Evolutionary conservation across 2,797 vertebrate species (phyloP).

Genomic region (Cossypha polioptera): DNA sequence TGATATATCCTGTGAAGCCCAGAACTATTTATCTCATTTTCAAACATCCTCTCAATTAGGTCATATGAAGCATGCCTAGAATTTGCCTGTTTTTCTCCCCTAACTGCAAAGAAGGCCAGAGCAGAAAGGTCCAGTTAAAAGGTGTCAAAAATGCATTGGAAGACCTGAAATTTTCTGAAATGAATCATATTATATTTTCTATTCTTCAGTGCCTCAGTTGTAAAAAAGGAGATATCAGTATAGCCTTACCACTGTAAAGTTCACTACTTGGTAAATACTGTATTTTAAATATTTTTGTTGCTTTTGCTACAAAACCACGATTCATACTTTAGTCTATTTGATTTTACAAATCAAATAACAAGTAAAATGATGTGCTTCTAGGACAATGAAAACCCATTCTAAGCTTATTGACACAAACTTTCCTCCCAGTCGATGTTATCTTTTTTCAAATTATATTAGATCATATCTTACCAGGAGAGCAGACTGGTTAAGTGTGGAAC

Average conservation of each 20-base stretch:
- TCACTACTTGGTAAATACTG: neutral
- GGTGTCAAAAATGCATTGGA: neutral
- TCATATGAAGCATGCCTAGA: neutral
- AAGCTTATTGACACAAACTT: slow-evolving; percentile 9
- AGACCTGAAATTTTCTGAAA: neutral
- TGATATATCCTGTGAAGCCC: neutral
- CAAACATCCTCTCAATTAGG: neutral
- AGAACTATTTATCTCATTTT: neutral
- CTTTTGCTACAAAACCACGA: neutral
- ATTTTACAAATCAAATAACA: neutral
- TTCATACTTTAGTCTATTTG: neutral
- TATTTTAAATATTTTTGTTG: neutral
- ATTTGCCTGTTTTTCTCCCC: neutral
- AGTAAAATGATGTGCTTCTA: neutral
- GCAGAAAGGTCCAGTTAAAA: neutral
- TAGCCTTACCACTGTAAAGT: neutral
- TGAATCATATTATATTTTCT: neutral
- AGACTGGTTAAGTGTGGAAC: neutral
- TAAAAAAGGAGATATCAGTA: neutral
- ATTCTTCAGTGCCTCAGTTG: neutral
- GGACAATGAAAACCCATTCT: neutral
- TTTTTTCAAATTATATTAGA: neutral
- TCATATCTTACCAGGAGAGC: neutral
- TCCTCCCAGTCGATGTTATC: neutral
- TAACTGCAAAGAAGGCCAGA: neutral